These are phyloP conservation scores for Perdix hodgsoniae DNA, from an alignment of 2,797 vertebrate genomes.

Conservation along the genomic window DNA sequence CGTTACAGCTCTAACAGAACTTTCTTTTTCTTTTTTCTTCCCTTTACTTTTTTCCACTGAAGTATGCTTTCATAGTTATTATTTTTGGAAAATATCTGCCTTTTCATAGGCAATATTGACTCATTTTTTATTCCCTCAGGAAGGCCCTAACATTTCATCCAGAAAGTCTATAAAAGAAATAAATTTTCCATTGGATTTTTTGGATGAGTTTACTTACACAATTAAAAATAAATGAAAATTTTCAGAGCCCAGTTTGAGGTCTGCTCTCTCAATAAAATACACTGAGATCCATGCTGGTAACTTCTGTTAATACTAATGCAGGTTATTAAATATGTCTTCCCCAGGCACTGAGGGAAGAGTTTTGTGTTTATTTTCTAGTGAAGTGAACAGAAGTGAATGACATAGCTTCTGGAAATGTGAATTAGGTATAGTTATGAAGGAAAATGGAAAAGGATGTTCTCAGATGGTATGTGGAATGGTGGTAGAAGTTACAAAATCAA, in stretches of 20 bases:
- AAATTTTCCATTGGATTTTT: constrained; percentile 13
- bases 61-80: neutral
- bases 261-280: constrained; percentile 6
- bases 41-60: neutral
- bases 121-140: constrained; percentile 1
- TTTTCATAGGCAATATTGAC: neutral
- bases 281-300: neutral
- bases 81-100: neutral
- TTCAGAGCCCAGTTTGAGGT: neutral
- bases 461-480: neutral
- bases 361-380: constrained; percentile 15
- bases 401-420: constrained; percentile 2
- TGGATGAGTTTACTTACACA: neutral
- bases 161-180: constrained; percentile 22
- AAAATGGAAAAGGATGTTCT: neutral
- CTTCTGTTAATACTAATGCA: constrained; percentile 18
- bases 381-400: neutral
- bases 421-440: neutral
- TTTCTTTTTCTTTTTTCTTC: neutral
- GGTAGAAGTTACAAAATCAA: constrained; percentile 10
- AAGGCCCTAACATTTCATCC: neutral
- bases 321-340: constrained; percentile 19
- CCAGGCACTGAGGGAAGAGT: neutral
- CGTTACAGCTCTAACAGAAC: neutral
- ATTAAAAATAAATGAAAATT: constrained; percentile 53